phyloP scores from a whole-genome alignment of 2,113 vertebrate species.

The Poeciliopsis retropinna region DNA sequence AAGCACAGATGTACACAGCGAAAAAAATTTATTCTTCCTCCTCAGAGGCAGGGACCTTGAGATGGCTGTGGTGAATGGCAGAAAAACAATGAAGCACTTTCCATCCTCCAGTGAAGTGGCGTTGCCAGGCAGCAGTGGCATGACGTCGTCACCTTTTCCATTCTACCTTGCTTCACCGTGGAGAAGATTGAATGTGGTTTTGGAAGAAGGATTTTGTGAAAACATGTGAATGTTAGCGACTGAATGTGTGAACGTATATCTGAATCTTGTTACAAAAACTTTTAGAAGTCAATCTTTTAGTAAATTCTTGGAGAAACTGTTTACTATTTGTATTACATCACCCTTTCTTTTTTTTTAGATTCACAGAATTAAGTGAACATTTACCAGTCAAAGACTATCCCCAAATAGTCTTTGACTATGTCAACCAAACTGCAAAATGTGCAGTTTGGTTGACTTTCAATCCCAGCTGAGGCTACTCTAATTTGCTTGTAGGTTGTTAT shows the following conservation, averaged over 20 bases:
- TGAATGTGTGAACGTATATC: not conserved
- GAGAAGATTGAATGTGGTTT: not conserved
- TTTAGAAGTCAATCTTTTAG: too few relatives aligned
- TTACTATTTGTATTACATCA: too few relatives aligned
- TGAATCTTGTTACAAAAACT: not conserved
- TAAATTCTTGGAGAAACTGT: too few relatives aligned
- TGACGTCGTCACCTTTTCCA: conserved; percentile 42
- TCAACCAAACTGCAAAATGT: too few relatives aligned
- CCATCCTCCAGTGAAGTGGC: conserved; percentile 65
- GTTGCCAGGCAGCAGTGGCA: conserved; percentile 74
- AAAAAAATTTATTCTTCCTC: conserved; percentile 31
- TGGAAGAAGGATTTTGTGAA: not conserved
- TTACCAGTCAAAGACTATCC: too few relatives aligned
- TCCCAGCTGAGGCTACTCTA: too few relatives aligned
- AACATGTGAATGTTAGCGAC: not conserved
- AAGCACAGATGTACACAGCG: conserved; percentile 9
- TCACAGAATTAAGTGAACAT: too few relatives aligned
- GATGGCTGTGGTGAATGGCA: conserved; percentile 68
- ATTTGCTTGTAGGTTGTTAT: too few relatives aligned
- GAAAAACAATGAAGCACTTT: conserved; percentile 70
- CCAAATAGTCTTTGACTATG: too few relatives aligned
- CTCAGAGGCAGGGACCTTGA: conserved; percentile 64
- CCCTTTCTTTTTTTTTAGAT: too few relatives aligned
- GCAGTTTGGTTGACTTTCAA: too few relatives aligned
- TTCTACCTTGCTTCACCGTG: conserved; percentile 9